Conservation (phyloP, 1,140 invertebrate genomes). For the Papilio machaon region DNA sequence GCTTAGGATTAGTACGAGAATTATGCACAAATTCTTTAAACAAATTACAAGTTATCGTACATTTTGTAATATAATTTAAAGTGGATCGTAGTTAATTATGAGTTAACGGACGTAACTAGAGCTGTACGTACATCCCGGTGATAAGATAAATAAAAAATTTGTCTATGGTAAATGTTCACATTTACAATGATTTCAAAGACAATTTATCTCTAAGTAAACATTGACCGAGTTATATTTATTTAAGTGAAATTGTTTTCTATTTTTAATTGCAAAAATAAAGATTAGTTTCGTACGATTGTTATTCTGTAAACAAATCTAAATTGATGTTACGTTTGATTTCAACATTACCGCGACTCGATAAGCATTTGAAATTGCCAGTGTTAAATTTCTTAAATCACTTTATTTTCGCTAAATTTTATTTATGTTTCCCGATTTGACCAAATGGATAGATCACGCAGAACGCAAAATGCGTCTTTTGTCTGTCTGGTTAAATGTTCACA, state of each 20-base stretch:
- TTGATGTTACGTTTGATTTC: no score
- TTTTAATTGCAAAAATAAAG: not conserved
- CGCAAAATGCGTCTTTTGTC: not conserved
- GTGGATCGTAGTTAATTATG: not conserved
- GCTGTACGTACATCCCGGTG: not conserved
- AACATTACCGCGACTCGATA: no score
- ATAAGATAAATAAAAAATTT: constrained; percentile 17
- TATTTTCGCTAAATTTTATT: no score
- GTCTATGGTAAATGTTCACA: not conserved
- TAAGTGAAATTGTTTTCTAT: not conserved
- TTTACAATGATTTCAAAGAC: not conserved
- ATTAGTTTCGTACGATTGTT: not conserved
- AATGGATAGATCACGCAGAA: not conserved
- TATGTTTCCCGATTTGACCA: no score
- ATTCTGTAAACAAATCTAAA: not conserved
- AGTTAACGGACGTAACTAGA: not conserved
- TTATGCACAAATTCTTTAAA: not conserved
- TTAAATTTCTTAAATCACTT: no score
- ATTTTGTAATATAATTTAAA: not conserved
- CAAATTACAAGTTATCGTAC: no score
- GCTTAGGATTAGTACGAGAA: not conserved
- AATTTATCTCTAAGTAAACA: not conserved
- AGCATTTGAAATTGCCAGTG: no score
- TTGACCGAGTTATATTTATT: not conserved
- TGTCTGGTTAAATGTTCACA: not conserved